Evolutionary conservation across 2,113 vertebrate species (phyloP).

Genomic region (Periophthalmus modestus): DNA sequence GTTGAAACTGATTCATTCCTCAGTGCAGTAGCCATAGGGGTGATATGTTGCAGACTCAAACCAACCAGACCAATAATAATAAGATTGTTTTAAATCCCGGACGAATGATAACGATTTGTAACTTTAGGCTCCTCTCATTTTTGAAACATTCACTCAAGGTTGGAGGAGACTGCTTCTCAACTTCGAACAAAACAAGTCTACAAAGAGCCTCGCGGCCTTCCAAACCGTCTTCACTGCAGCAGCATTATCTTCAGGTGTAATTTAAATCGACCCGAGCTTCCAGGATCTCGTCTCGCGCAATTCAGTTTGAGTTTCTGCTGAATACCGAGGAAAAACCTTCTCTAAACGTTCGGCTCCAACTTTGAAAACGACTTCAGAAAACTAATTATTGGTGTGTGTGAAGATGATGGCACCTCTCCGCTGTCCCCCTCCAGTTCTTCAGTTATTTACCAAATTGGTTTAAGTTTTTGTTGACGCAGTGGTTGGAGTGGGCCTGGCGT

Average conservation of each 20-base stretch:
- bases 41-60: too few species aligned
- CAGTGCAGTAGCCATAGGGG: too few species aligned
- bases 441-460: conserved; percentile 40
- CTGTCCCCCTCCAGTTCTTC: conserved; percentile 4
- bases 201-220: conserved; percentile 13
- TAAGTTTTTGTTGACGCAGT: conserved; percentile 43
- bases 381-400: conserved; percentile 10
- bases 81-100: too few species aligned
- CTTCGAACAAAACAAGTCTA: conserved; percentile 7
- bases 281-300: background rate
- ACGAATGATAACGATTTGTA: too few species aligned
- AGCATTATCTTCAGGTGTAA: background rate
- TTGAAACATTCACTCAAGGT: background rate
- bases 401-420: background rate
- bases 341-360: conserved; percentile 2
- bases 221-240: conserved; percentile 18
- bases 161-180: conserved; percentile 12
- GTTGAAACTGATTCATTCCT: too few species aligned
- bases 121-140: too few species aligned
- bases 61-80: too few species aligned
- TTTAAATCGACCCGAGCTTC: background rate
- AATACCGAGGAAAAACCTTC: background rate
- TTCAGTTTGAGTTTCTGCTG: background rate
- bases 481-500: conserved; percentile 18
- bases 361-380: conserved; percentile 12